Conservation (phyloP, 2,888 invertebrate genomes). For the Hecatera dysodea region DNA sequence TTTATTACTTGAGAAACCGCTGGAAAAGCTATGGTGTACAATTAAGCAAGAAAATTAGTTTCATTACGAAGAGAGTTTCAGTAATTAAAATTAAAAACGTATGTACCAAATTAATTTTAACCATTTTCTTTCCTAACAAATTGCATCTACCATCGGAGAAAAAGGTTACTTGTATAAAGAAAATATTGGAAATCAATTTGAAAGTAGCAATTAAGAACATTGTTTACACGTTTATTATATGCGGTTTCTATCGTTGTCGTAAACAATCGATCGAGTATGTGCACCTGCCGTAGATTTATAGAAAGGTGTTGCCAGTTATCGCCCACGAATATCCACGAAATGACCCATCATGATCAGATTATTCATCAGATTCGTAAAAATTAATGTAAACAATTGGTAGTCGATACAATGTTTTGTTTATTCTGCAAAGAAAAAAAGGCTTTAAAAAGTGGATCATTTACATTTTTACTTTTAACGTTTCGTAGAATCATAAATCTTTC, state of each 20-base stretch:
- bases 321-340: slow-evolving; percentile 39
- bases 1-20: not conserved
- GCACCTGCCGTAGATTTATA: slow-evolving; percentile 46
- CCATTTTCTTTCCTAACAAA: not conserved
- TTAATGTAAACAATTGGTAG: slow-evolving; percentile 43
- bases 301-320: slow-evolving; percentile 30
- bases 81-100: not conserved
- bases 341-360: slow-evolving; percentile 56
- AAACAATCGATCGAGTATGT: slow-evolving; percentile 46
- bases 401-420: slow-evolving; percentile 14
- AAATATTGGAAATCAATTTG: slow-evolving; percentile 14
- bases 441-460: not conserved
- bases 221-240: slow-evolving; percentile 40
- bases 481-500: not conserved
- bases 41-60: not conserved
- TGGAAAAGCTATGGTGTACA: not conserved
- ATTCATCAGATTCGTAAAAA: slow-evolving; percentile 45
- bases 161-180: not conserved
- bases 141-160: not conserved
- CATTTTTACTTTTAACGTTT: not conserved
- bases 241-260: slow-evolving; percentile 25
- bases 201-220: slow-evolving; percentile 21
- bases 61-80: not conserved
- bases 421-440: not conserved
- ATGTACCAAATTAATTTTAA: not conserved